Evolutionary conservation across 2,888 invertebrate species (phyloP).

Genomic region (Lacanobia oleracea): DNA sequence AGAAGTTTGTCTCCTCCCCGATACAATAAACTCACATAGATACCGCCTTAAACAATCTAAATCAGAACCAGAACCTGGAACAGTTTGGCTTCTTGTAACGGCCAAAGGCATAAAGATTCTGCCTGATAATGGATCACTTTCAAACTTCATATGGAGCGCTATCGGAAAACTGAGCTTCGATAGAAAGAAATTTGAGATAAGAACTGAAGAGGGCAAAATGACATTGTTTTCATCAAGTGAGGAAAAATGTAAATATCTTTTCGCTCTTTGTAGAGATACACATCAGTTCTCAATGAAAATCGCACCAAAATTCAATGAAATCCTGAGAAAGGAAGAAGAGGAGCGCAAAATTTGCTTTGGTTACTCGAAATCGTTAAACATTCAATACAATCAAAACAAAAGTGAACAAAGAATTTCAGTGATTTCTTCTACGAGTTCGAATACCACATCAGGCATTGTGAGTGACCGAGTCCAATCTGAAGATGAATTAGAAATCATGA

Average conservation of each 20-base stretch:
- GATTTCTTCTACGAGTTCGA: constrained; percentile 98
- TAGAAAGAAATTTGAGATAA: constrained; percentile 99
- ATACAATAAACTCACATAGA: constrained; percentile 97
- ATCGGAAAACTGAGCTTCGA: constrained; percentile 99
- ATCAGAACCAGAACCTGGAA: constrained; percentile 93
- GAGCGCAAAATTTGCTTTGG: constrained; percentile 93
- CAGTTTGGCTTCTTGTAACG: constrained; percentile 97
- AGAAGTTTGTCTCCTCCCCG: constrained; percentile 95
- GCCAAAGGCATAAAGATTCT: constrained; percentile 97
- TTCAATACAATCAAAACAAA: constrained; percentile 92
- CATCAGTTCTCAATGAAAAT: constrained; percentile 99
- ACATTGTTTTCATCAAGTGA: constrained; percentile 98
- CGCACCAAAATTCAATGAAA: constrained; percentile 95
- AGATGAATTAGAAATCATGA: constrained; percentile 97
- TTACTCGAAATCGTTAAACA: constrained; percentile 92
- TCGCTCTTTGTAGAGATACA: constrained; percentile 96
- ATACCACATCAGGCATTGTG: constrained; percentile 98
- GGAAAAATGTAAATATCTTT: constrained; percentile 97
- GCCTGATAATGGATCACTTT: constrained; percentile 92
- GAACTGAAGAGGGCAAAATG: constrained; percentile 96
- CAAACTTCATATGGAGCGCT: constrained; percentile 98
- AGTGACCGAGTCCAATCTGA: constrained; percentile 98
- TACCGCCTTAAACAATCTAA: constrained; percentile 95
- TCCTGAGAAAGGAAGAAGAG: constrained; percentile 95
- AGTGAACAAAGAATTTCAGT: constrained; percentile 96